Base-by-base conservation (phyloP, 2,113 vertebrate species). In the Anthoscopus minutus region DNA sequence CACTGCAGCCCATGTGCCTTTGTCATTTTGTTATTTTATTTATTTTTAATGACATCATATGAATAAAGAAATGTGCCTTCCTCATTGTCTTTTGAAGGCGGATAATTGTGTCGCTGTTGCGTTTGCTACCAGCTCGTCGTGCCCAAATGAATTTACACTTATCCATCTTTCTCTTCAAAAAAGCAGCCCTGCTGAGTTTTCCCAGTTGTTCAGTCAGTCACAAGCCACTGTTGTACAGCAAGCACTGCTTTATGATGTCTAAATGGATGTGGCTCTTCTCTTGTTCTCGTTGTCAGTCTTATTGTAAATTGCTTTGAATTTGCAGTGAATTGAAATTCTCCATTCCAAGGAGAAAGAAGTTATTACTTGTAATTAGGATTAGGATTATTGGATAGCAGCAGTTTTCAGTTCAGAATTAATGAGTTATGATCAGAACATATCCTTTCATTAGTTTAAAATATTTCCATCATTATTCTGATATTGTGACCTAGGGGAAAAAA, bases 231-330 rank as follows among this genome's bases (percentile, higher is more conserved):
- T 40, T 93, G 79, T 93, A 78, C 74, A 86, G 76, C 82, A 83
- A 86, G 37, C 0, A 7, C 21, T 90, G 82, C 79, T 95, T 94
- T 92, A 71, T 93, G 53, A 35, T 66, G 44, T 64, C 67, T 90
- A 88, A 95, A 96, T 45, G 86, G 79, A 94, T 28, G 64, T 33
- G 69, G 37, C 31, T 95, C 37, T 80, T 97, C 71, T 88, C 72
- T 86, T 83, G 76, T 84, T 90, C 64, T 28, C 0, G 0, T 78
- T 93, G 93, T 90, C 82, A 88, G 82, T 87, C 88, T 81, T 88
- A 74, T 56, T 90, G 89, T 88, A 90, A 90, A 88, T 74, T 67
- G 88, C 79, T 90, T 86, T 94, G 88, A 74, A 86, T 81, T 86
- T 88, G 15, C 64, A 71, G 40, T 71, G 91, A 89, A 86, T 81